These are phyloP conservation scores for Sitophilus oryzae DNA, from an alignment of 1,140 invertebrate genomes.

Conservation along the genomic window DNA sequence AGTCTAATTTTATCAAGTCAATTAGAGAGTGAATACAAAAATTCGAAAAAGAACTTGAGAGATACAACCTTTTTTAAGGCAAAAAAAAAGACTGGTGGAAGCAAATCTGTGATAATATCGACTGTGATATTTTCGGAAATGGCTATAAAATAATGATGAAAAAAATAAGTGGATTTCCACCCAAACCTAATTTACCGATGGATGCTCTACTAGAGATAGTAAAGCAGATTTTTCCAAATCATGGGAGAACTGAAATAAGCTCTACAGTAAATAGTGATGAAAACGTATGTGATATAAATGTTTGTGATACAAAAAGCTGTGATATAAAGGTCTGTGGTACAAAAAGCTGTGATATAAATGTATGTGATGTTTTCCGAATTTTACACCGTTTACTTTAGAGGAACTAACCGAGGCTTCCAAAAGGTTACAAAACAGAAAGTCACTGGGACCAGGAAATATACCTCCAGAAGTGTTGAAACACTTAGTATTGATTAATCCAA, in stretches of 20 bases:
- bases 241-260: too few species aligned
- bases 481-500: background rate
- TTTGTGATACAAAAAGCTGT: too few species aligned
- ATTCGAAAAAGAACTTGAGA: slow-evolving; percentile 14
- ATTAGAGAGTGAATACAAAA: slow-evolving; percentile 4
- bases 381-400: slow-evolving; percentile 1
- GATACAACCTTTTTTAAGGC: slow-evolving; percentile 17
- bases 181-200: slow-evolving; percentile 1
- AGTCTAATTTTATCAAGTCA: too few species aligned
- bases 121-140: slow-evolving; percentile 30
- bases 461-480: slow-evolving; percentile 4
- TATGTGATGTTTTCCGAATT: background rate
- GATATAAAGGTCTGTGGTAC: too few species aligned
- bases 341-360: too few species aligned
- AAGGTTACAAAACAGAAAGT: slow-evolving; percentile 1
- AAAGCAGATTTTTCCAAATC: slow-evolving; percentile 8
- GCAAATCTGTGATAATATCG: slow-evolving; percentile 17
- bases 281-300: too few species aligned
- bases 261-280: too few species aligned
- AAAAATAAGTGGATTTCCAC: slow-evolving; percentile 11
- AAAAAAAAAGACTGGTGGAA: slow-evolving; percentile 22
- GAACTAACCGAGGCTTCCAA: background rate
- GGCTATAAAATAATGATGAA: slow-evolving; percentile 30
- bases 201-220: background rate
- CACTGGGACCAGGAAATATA: background rate